Evolutionary conservation across 1,140 invertebrate genomes (phyloP), one percentile per base, ranked within the genome.

Genomic region (Zophobas morio): DNA sequence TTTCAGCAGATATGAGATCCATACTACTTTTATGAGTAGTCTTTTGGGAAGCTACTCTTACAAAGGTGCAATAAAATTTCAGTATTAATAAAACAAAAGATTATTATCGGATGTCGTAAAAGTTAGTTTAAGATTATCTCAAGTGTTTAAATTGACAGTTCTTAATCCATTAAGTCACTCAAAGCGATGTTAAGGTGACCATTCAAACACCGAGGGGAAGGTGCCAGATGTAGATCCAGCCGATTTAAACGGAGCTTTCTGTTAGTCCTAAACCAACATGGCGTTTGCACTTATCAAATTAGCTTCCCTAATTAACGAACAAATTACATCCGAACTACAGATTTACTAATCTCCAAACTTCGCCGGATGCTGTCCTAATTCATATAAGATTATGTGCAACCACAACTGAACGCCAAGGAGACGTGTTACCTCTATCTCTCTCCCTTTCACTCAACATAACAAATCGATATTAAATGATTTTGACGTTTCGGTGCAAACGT

Each of bases 241-340:
- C 60, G 60, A 66, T 66, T 66, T 66, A 66, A 66, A 66, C 39
- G 39, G 72, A 70, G 56, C 74, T 66, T 75, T 53, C 42, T 35
- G 74, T 63, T 47, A 37, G 74, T 70, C 78, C 78, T 79, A 79
- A 79, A 79, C 78, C 70, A 79, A 79, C 78, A 79, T 72, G 70
- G 74, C 78, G 53, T 70, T 71, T 74, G 73, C 70, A 79, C 73
- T 79, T 79, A 79, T 79, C 78, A 79, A 79, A 76, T 79, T 79
- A 79, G 74, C 78, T 74, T 70, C 66, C 35, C 74, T 79, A 79
- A 79, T 79, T 79, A 79, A 73, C 56, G 78, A 79, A 79, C 74
- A 79, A 79, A 79, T 79, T 79, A 76, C 74, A 73, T 79, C 63
- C 74, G 66, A 76, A 72, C 74, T 74, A 56, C 63, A 76, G 74